A percentile compares a stretch with the other conserved stretches of the same genome.
These are phyloP conservation scores for Parnassius smintheus DNA, from an alignment of 2,888 invertebrate species.

Conservation along the genomic window DNA sequence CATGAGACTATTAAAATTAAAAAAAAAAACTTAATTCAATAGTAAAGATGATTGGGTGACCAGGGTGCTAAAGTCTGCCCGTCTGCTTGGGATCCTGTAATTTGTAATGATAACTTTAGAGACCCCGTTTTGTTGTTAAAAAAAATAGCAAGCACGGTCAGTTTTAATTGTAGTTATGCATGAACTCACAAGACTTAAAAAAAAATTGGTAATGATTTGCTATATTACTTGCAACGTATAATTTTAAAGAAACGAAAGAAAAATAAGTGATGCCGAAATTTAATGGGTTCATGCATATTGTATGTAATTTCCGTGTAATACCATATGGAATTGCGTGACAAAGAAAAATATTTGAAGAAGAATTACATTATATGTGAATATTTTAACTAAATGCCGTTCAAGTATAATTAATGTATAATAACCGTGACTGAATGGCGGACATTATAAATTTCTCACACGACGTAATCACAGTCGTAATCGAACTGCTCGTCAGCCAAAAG, in stretches of 20 bases:
- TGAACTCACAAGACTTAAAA: background rate
- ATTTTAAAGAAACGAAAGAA: background rate
- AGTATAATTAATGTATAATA: slow-evolving; percentile 21
- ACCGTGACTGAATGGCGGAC: slow-evolving; percentile 56
- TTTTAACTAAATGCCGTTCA: slow-evolving; percentile 36
- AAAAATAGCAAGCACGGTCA: too few relatives aligned
- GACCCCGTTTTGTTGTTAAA: too few relatives aligned
- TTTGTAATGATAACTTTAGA: too few relatives aligned
- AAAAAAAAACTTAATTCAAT: too few relatives aligned
- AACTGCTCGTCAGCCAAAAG: slow-evolving; percentile 37
- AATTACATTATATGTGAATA: slow-evolving; percentile 50
- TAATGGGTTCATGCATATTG: background rate
- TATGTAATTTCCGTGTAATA: slow-evolving; percentile 7
- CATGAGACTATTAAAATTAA: too few relatives aligned
- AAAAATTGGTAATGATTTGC: too few relatives aligned
- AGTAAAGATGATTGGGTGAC: too few relatives aligned
- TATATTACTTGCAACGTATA: too few relatives aligned
- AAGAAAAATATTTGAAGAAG: slow-evolving; percentile 45
- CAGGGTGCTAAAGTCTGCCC: too few relatives aligned
- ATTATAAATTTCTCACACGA: slow-evolving; percentile 54
- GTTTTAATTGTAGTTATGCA: too few relatives aligned
- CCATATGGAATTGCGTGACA: slow-evolving; percentile 45
- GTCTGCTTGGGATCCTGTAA: too few relatives aligned
- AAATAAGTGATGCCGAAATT: slow-evolving; percentile 2
- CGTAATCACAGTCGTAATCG: slow-evolving; percentile 40